These are phyloP conservation scores for Poecilus cupreus DNA, from an alignment of 2,888 invertebrate species.

Conservation along the genomic window DNA sequence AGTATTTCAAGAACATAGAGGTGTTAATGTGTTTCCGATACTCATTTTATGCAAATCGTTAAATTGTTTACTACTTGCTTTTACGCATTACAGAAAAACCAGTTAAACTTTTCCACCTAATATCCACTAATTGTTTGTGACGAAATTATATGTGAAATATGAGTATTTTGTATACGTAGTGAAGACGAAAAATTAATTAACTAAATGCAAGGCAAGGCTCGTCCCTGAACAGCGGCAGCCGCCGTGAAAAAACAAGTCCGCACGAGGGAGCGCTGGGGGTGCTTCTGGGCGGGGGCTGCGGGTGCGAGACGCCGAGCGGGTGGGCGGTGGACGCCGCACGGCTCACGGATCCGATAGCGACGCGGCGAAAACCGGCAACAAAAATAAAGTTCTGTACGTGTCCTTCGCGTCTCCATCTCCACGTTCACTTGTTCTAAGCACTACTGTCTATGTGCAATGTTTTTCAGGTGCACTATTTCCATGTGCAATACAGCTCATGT, in stretches of 20 bases:
- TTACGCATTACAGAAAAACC: too few relatives aligned
- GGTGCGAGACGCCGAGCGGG: neutral
- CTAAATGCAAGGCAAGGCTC: constrained; percentile 13
- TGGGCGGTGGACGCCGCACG: neutral
- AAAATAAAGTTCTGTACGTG: neutral
- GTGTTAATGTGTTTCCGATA: neutral
- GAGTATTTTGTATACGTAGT: too few relatives aligned
- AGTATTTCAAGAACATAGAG: neutral
- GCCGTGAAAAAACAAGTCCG: constrained; percentile 30
- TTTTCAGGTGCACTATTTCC: too few relatives aligned
- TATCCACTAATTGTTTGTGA: too few relatives aligned
- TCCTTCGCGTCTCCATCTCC: neutral
- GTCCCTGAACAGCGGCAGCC: constrained; percentile 2
- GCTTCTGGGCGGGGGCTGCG: neutral
- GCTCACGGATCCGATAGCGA: neutral
- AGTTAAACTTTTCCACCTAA: too few relatives aligned
- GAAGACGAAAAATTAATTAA: constrained; percentile 42
- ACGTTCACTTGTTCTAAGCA: neutral
- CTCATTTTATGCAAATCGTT: too few relatives aligned
- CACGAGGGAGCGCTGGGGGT: neutral
- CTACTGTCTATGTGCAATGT: too few relatives aligned
- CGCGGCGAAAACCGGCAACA: neutral
- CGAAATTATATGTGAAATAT: too few relatives aligned
- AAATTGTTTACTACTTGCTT: too few relatives aligned
- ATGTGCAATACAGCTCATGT: too few relatives aligned